phyloP scores from a whole-genome alignment of 2,888 invertebrate genomes.

The Melikaiella ostensackeni region DNA sequence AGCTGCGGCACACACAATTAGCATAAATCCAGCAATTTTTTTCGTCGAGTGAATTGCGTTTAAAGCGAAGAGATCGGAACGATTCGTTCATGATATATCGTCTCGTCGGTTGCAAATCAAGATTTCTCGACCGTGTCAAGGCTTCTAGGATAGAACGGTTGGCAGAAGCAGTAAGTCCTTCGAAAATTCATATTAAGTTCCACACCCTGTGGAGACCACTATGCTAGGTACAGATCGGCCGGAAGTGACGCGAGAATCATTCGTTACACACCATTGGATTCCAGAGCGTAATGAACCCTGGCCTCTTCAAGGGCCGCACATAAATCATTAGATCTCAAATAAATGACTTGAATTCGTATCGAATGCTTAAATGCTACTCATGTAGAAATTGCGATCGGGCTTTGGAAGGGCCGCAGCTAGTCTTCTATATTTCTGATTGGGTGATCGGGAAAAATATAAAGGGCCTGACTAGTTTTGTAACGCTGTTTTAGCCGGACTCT shows the following conservation, averaged over 20 bases:
- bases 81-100: constrained; percentile 7
- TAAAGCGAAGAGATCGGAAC: constrained; percentile 8
- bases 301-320: constrained; percentile 20
- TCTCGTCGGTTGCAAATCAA: constrained; percentile 18
- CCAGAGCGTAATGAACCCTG: constrained; percentile 58
- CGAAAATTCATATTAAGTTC: constrained; percentile 52
- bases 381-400: too few species aligned
- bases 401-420: too few species aligned
- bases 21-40: constrained; percentile 25
- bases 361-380: too few species aligned
- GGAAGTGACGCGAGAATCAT: constrained; percentile 72
- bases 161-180: constrained; percentile 14
- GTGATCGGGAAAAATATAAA: too few species aligned
- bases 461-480: too few species aligned
- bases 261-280: constrained; percentile 71
- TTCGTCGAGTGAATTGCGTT: constrained; percentile 13
- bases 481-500: too few species aligned
- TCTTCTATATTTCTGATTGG: too few species aligned
- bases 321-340: not conserved
- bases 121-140: constrained; percentile 32
- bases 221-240: constrained; percentile 55
- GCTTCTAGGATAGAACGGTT: constrained; percentile 12
- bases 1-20: constrained; percentile 4
- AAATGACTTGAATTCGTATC: too few species aligned
- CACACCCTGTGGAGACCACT: constrained; percentile 50